Evolutionary conservation across 2,113 vertebrate genomes (phyloP), one percentile per base, ranked within the genome.

Genomic region (Corythornis madagascariensis): DNA sequence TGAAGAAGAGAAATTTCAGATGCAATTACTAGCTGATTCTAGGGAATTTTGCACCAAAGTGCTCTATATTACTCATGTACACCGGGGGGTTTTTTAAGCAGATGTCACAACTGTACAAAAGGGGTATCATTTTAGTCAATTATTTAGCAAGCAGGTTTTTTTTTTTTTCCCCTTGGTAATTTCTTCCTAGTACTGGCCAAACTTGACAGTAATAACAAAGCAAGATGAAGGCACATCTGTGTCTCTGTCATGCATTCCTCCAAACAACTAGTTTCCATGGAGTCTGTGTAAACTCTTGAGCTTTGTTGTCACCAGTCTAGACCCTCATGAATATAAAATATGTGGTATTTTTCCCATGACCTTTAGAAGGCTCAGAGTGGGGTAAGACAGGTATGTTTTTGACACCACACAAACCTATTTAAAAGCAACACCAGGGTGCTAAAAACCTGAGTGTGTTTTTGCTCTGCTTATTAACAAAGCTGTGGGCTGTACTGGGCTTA

Each of bases 1-100:
- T 76, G 80, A 89, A 45, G 76, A 89, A 17, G 60, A 92, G 81
- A 93, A 93, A 96, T 80, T 95, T 95, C 91, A 96, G 92, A 75
- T 75, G 43, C 28, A 94, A 83, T 89, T 97, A 94, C 95, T 94
- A 94, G 85, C 89, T 92, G 91, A 83, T 82, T 95, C 59, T 72
- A 85, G 96, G 96, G 95, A 97, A 97, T 96, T 98, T 96, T 96
- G 64, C 76, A 90, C 59, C 86, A 89, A 94, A 92, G 78, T 60
- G 55, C 64, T 86, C 85, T 94, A 70, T 93, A 93, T 96, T 96
- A 96, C 93, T 95, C 85, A 97, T 9, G 50, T 94, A 87, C 92
- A 66, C 40, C 0, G 35, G 92, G 57, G 77, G 40, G 78, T 92
- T 86, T 69, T 53, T 92, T 70, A 71, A 94, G 60, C 94, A 98